Conservation (phyloP, 2,113 vertebrate genomes). For the Genyomyrus donnyi region DNA sequence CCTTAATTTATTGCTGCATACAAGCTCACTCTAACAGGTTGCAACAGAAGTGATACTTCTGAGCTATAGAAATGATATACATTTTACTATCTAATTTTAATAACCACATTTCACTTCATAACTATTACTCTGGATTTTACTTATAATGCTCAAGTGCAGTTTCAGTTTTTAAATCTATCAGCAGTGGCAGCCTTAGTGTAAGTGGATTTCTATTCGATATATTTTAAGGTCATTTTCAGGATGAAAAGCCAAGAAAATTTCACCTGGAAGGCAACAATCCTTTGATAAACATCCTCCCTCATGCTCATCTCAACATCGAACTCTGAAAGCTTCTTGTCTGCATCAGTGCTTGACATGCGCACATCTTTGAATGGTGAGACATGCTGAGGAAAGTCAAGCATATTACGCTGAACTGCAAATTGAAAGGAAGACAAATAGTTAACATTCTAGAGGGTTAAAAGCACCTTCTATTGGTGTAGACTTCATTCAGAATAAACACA, state of each 20-base stretch:
- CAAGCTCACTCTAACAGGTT: background rate
- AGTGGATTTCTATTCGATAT: background rate
- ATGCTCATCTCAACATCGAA: constrained; percentile 99
- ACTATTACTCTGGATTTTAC: background rate
- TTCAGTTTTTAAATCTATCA: background rate
- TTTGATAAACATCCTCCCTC: constrained; percentile 87
- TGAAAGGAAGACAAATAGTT: constrained; percentile 3
- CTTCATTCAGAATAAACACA: background rate
- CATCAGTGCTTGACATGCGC: constrained; percentile 80
- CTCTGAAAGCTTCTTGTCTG: constrained; percentile 87
- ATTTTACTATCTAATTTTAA: background rate
- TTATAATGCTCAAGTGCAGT: background rate
- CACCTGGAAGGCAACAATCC: constrained; percentile 85
- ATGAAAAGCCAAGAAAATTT: background rate
- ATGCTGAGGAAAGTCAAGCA: constrained; percentile 93
- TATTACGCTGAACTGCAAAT: constrained; percentile 77
- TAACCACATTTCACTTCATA: background rate
- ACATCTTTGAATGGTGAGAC: constrained; percentile 79
- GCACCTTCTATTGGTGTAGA: background rate
- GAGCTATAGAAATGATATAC: background rate
- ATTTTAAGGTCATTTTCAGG: background rate
- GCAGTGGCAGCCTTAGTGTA: background rate
- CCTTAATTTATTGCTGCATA: background rate
- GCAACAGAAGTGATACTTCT: background rate
- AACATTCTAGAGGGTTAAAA: background rate